Evolutionary conservation across 2,113 vertebrate species (phyloP).

Genomic region (Calidris pugnax): DNA sequence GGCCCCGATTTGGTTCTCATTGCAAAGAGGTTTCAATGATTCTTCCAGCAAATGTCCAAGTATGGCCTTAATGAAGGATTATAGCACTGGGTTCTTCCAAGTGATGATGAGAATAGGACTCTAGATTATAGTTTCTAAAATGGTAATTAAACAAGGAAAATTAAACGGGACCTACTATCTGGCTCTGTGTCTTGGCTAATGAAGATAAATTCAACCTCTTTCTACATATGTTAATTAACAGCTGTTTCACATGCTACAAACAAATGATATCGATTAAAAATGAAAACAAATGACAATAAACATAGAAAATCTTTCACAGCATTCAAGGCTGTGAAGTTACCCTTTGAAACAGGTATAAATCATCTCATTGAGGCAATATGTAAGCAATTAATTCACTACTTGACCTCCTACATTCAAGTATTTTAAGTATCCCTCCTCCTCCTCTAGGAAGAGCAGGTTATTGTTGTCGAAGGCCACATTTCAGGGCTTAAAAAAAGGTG

Average conservation of each 20-base stretch:
- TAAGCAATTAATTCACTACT: background rate
- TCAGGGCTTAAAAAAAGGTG: background rate
- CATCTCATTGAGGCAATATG: background rate
- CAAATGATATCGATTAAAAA: background rate
- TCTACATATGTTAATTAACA: background rate
- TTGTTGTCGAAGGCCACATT: background rate
- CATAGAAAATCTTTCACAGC: background rate
- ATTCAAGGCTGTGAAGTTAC: background rate
- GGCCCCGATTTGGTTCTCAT: rapidly evolving
- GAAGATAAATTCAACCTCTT: conserved; percentile 19
- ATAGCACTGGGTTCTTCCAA: background rate
- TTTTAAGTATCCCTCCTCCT: background rate
- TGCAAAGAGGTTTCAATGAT: background rate
- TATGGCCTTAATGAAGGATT: background rate
- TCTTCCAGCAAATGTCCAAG: background rate
- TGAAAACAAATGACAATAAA: background rate
- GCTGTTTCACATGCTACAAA: background rate
- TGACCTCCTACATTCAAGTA: background rate
- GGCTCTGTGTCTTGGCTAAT: background rate
- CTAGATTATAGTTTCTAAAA: background rate
- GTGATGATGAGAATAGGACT: background rate
- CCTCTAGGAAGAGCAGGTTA: background rate
- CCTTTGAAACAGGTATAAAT: background rate
- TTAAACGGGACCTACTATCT: background rate
- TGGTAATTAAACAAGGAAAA: background rate